phyloP scores from a whole-genome alignment of 2,113 vertebrate species.

The Gobius niger region DNA sequence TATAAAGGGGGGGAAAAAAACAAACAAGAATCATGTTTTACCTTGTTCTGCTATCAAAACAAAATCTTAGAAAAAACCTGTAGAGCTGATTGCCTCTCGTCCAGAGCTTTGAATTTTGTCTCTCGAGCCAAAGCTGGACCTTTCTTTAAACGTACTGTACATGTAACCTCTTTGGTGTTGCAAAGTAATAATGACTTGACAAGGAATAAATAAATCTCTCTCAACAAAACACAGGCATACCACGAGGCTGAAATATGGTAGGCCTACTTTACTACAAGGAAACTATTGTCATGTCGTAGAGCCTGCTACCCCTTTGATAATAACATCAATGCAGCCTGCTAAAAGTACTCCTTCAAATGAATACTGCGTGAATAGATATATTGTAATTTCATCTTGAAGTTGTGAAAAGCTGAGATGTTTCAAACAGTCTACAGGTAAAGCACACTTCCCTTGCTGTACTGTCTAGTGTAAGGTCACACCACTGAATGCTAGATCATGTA shows the following conservation, averaged over 20 bases:
- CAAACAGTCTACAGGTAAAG: conserved; percentile 14
- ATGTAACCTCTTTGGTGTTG: conserved; percentile 68
- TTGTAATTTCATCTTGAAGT: conserved; percentile 24
- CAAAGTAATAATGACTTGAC: conserved; percentile 39
- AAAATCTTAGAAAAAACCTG: not conserved
- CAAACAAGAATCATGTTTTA: not conserved
- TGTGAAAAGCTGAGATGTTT: conserved; percentile 21
- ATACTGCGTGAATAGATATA: conserved; percentile 33
- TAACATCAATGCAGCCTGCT: conserved; percentile 52
- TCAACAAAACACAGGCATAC: conserved; percentile 34
- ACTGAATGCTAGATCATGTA: conserved; percentile 55
- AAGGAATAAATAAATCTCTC: conserved; percentile 16
- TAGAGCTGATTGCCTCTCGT: conserved; percentile 42
- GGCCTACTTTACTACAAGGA: conserved; percentile 27
- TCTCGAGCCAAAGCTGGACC: conserved; percentile 33
- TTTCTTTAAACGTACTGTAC: conserved; percentile 22
- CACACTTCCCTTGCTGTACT: conserved; percentile 33
- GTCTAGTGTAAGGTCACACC: conserved; percentile 36
- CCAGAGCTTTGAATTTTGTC: conserved; percentile 25
- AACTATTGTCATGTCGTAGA: conserved; percentile 33
- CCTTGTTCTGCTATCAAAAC: not conserved
- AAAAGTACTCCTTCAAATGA: conserved; percentile 44
- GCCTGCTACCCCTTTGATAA: conserved; percentile 60
- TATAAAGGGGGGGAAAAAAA: not conserved
- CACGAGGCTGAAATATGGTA: conserved; percentile 27